Base-by-base conservation (phyloP, 2,888 invertebrate genomes). In the Pocota personata region DNA sequence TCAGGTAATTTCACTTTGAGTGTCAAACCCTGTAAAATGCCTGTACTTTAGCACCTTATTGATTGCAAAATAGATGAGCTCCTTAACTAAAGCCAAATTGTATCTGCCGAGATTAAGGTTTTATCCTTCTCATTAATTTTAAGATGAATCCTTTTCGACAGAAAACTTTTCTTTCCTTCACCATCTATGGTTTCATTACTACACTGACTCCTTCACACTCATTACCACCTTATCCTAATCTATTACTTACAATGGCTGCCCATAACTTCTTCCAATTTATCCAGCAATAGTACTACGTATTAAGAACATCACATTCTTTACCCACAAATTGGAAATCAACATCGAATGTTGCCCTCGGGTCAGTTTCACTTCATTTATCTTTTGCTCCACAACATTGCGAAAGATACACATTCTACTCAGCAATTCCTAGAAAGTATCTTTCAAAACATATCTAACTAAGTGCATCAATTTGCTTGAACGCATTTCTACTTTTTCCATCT, bases 381-480 rank as follows among this genome's bases (percentile, higher is more conserved):
- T 58, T 4, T 10, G 10, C 19, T 57, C 7, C 14, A 48, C n/a
- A 19, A 19, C 14, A 40, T 27, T 14, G 2, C 48, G 7, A 19
- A 62, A 32, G 7, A 27, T 27, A n/a, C 46, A 30, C 46, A 30
- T 19, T 30, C 27, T 16, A 16, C 43, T 27, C 30, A 40, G 2
- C n/a, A 43, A 30, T 57, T 43, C 21, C 24, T 27, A 46, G 1
- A n/a, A 32, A 52, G 14, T 32, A 48, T 72, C 27, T 27, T 6
- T 27, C 12, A 10, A 8, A 16, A 16, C 27, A 43, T 46, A 12
- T 57, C 57, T 16, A 62, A 27, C 37, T 30, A 30, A 62, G 21
- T 75, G 64, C 64, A 75, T 40, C 52, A 64, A 43, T 75, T 64
- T 75, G n/a, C 50, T 14, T 62, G 16, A 62, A 60, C 72, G 60